Evolutionary conservation across 2,797 vertebrate genomes (phyloP).

Genomic region (Ctenopoma kingsleyae): DNA sequence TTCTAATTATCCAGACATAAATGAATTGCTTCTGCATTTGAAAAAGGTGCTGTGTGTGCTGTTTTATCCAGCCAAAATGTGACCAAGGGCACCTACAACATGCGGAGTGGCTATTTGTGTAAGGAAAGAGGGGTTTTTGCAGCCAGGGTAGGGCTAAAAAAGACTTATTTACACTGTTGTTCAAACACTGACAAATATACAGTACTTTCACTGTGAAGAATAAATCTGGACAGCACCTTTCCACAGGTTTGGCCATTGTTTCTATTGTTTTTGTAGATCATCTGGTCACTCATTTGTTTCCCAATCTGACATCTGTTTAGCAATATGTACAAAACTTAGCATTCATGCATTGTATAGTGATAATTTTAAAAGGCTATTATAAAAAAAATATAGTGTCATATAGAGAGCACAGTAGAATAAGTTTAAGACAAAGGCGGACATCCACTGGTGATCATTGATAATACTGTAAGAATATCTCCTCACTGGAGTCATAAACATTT

Average conservation of each 20-base stretch:
- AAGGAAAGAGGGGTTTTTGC: conserved; percentile 2
- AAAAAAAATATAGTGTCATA: no score
- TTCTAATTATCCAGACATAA: conserved; percentile 77
- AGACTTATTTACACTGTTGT: conserved; percentile 1
- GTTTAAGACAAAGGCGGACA: no score
- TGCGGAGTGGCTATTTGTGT: conserved; percentile 22
- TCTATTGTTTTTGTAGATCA: not conserved
- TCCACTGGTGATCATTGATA: no score
- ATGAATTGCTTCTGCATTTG: conserved; percentile 61
- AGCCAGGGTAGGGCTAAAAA: not conserved
- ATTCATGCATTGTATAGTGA: no score
- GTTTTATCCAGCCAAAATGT: conserved; percentile 57
- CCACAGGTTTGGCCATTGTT: not conserved
- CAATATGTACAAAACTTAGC: no score
- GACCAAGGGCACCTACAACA: conserved; percentile 21
- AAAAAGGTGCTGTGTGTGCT: conserved; percentile 69
- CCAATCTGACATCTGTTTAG: no score
- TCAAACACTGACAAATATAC: not conserved
- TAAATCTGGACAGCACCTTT: not conserved
- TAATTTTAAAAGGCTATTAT: no score
- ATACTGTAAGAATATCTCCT: no score
- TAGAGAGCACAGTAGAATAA: no score
- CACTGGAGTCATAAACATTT: no score
- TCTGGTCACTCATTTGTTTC: not conserved
- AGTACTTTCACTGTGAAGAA: not conserved